A percentile compares a stretch with the other conserved stretches of the same genome.
Evolutionary conservation across 2,888 invertebrate genomes (phyloP).

Genomic region (Stratiomys singularior): DNA sequence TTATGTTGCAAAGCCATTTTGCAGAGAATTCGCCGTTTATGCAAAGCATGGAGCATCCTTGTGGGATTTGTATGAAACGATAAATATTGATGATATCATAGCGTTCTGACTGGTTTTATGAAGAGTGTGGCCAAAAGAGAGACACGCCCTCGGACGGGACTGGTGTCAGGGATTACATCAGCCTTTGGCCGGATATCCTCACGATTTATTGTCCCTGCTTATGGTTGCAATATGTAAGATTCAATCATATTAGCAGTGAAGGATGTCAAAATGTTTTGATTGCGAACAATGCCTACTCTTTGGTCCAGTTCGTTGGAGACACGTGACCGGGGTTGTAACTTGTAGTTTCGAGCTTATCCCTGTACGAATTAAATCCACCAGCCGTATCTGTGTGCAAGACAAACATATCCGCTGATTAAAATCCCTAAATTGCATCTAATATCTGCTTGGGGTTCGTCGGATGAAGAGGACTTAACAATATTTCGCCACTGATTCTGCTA

Average conservation of each 20-base stretch:
- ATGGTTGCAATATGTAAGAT: conserved; percentile 18
- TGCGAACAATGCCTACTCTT: conserved; percentile 38
- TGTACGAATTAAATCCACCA: background rate
- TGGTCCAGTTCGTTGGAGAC: conserved; percentile 37
- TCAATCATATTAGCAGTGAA: conserved; percentile 43
- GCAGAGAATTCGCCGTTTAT: conserved; percentile 6
- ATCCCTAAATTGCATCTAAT: conserved; percentile 50
- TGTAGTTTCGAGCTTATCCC: background rate
- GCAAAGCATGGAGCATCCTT: conserved; percentile 15
- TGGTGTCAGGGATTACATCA: conserved; percentile 45
- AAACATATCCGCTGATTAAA: conserved; percentile 47
- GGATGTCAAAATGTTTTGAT: conserved; percentile 50
- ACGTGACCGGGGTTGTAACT: conserved; percentile 39
- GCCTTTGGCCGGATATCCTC: conserved; percentile 48
- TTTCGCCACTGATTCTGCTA: conserved; percentile 45
- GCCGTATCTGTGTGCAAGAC: conserved; percentile 29
- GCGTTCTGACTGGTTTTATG: conserved; percentile 18
- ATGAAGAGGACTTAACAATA: conserved; percentile 34
- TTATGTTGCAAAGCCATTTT: conserved; percentile 3
- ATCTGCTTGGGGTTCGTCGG: conserved; percentile 34
- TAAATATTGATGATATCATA: conserved; percentile 39
- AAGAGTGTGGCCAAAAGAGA: conserved; percentile 36
- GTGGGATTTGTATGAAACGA: conserved; percentile 13
- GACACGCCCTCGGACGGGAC: conserved; percentile 39
- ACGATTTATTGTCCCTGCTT: conserved; percentile 41